phyloP scores from a whole-genome alignment of 2,797 vertebrate genomes.

The Eurystomus glaucurus region DNA sequence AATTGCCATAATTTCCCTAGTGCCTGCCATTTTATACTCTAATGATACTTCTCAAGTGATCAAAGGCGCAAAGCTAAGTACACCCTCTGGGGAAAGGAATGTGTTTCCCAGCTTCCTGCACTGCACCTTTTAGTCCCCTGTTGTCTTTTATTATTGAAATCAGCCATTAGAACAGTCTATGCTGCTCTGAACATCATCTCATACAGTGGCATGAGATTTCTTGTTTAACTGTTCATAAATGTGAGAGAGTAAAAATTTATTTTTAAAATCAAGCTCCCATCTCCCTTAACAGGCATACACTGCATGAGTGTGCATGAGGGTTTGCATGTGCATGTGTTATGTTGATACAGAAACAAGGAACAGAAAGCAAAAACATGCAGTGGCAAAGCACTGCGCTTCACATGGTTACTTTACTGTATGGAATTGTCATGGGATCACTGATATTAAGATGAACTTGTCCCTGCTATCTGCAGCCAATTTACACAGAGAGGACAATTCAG shows the following conservation, averaged over 20 bases:
- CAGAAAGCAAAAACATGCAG: accelerated
- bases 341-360: background rate
- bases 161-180: slow-evolving; percentile 41
- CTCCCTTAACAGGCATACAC: background rate
- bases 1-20: slow-evolving; percentile 56
- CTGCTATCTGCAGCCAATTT: background rate
- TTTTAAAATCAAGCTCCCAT: background rate
- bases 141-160: slow-evolving; percentile 70
- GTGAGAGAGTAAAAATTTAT: background rate
- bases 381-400: accelerated
- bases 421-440: accelerated
- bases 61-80: slow-evolving; percentile 72
- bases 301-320: accelerated
- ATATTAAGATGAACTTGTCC: too few relatives aligned
- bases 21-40: slow-evolving; percentile 61
- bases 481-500: accelerated
- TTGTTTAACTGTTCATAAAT: slow-evolving; percentile 2
- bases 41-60: slow-evolving; percentile 59
- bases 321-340: accelerated
- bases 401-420: accelerated
- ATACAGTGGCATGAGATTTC: background rate
- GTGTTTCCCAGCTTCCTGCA: slow-evolving; percentile 40
- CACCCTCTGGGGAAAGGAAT: slow-evolving; percentile 70
- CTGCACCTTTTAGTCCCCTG: slow-evolving; percentile 61
- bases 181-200: slow-evolving; percentile 36